Percentiles rank a stretch among this genome's conserved stretches.
phyloP scores from a whole-genome alignment of 1,140 invertebrate species.

The Penaeus vannamei region DNA sequence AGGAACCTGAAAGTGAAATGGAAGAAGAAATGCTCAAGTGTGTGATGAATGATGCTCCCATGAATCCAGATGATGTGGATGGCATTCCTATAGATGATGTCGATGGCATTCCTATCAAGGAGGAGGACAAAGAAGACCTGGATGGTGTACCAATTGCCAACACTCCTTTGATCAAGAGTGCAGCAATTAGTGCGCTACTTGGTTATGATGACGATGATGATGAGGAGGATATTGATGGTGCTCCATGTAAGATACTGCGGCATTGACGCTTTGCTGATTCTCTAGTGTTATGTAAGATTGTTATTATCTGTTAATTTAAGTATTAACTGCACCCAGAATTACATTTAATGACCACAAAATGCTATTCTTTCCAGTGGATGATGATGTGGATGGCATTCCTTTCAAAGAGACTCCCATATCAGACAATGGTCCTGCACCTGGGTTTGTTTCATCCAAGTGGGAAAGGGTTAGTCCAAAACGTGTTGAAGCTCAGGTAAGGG shows the following conservation, averaged over 20 bases:
- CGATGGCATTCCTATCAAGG: conserved; percentile 86
- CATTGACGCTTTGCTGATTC: conserved; percentile 8
- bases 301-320: not conserved
- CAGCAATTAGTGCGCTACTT: conserved; percentile 66
- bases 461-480: conserved; percentile 93
- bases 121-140: conserved; percentile 78
- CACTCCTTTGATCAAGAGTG: conserved; percentile 64
- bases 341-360: not conserved
- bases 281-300: not conserved
- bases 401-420: conserved; percentile 70
- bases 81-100: conserved; percentile 79
- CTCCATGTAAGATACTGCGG: conserved; percentile 77
- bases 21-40: not conserved
- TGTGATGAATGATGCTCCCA: not conserved
- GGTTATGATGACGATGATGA: conserved; percentile 68
- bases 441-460: conserved; percentile 92
- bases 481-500: conserved; percentile 87
- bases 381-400: conserved; percentile 89
- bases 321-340: not conserved
- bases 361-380: conserved; percentile 78
- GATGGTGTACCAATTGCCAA: conserved; percentile 59
- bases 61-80: conserved; percentile 76
- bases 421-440: conserved; percentile 67
- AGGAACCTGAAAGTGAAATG: conserved; percentile 11
- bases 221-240: conserved; percentile 81